Base-by-base conservation (phyloP, 2,113 vertebrate genomes). In the Apaloderma vittatum region DNA sequence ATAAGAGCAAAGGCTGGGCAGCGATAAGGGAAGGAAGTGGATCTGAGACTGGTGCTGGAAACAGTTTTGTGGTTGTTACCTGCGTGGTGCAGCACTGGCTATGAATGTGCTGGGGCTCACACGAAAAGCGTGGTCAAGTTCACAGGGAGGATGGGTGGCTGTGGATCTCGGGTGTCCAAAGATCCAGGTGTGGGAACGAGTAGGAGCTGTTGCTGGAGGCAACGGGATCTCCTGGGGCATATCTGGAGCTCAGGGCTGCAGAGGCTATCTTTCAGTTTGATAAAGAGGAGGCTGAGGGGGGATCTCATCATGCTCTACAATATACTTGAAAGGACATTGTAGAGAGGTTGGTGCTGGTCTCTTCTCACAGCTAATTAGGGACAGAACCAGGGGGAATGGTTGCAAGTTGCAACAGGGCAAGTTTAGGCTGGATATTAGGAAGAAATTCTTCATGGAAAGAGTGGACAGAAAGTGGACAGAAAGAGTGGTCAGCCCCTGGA, bases 71-170 rank as follows among this genome's bases (percentile, higher is more conserved):
- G 43, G 6, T 90, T 49, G 3, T 75, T 51, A 58, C 51, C 52
- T 85, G 32, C 1, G 0, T 27, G 52, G 48, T 1, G 0, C 29
- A n/a, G 49, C 0, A 0, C 24, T 76, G 77, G 29, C 73, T 68
- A 32, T 2, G 0, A 29, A 79, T 49, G 19, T 65, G 73, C 77
- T 52, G 45, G 34, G 21, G 62, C 54, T 61, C 45, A 65, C 40
- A 58, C 9, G 55, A 57, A 29, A 73, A 70, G 52, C 6, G 2
- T 30, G 14, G 8, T 67, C 57, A 30, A 49, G 13, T 61, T 94
- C 65, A 32, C 23, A 37, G 65, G 20, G 51, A 80, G 15, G 36
- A 21, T 48, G 73, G 40, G 26, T 5, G 6, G 63, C 72, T 70
- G 49, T 63, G 76, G 54, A 21, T 65, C 49, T 43, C 0, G 0